Evolutionary conservation across 2,888 invertebrate genomes (phyloP), one percentile per base, ranked within the genome.

Genomic region (Trileptium ribeirensis): DNA sequence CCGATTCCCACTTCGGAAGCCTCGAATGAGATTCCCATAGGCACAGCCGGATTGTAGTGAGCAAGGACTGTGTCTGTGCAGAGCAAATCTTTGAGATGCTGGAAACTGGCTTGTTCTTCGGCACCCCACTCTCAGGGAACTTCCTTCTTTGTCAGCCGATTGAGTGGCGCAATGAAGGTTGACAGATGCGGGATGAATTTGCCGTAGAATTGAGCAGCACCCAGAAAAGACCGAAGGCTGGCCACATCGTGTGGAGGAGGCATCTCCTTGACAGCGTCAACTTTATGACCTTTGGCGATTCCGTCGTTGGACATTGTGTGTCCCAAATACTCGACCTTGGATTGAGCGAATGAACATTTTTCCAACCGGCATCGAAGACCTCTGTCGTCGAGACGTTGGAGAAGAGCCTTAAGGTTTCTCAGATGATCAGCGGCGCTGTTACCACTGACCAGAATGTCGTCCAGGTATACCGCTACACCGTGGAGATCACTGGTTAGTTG

Each of bases 121-220:
- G 29, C 34, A 31, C 31, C 29, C 70, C 70, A 70, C 15, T 36
- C 8, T n/a, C 70, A 70, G 8, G 3, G 33, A 33, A 70, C 70
- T 31, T 36, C 19, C 70, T 70, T 70, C 74, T n/a, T 8, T 19
- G 37, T 31, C 31, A 70, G 74, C 33, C 37, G 8, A 31, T 70
- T 70, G 37, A 70, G 74, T 31, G 74, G 74, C 15, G 33, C 34
- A 34, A 36, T n/a, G 37, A 70, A 15, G 33, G 33, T 36, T 70
- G 74, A 70, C 74, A 70, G 74, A n/a, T 70, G 8, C 19, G 74
- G 74, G 15, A 87, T 79, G 77, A 87, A 87, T 31, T 83, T 82
- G 0, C 78, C 83, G 79, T 87, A 87, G 79, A 86, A 86, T 38
- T 86, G 86, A 0, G 87, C 74, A 78, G 86, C 79, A 1, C 87